Conservation (phyloP, 2,797 vertebrate genomes). For the Oophaga sylvatica region DNA sequence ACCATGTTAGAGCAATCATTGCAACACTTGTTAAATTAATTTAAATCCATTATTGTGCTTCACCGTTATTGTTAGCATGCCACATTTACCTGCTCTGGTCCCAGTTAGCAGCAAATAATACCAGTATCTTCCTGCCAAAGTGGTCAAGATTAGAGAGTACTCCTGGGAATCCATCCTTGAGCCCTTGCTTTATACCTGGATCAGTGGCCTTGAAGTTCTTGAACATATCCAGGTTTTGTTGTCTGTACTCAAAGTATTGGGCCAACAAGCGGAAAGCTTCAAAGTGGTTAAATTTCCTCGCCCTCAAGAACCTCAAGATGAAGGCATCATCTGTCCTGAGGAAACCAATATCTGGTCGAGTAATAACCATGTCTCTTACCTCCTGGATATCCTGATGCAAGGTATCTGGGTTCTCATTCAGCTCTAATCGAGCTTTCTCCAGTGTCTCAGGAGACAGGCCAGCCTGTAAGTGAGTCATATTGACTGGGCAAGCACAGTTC, state of each 20-base stretch:
- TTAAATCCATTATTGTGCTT: neutral
- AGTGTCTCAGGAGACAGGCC: constrained; percentile 97
- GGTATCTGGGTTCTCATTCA: constrained; percentile 96
- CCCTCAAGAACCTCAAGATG: constrained; percentile 93
- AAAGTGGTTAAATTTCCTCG: constrained; percentile 97
- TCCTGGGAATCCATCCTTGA: constrained; percentile 96
- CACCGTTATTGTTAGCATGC: neutral
- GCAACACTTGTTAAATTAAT: neutral
- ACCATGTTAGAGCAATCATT: neutral
- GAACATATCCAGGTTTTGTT: constrained; percentile 99
- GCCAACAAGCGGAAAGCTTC: constrained; percentile 96
- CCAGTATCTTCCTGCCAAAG: constrained; percentile 95
- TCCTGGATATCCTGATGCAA: constrained; percentile 98
- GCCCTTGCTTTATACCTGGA: constrained; percentile 95
- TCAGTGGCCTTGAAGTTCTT: constrained; percentile 98
- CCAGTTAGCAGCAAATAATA: constrained; percentile 98
- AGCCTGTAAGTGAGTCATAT: constrained; percentile 97
- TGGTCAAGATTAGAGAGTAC: constrained; percentile 94
- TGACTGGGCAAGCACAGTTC: constrained; percentile 26
- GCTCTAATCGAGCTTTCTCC: constrained; percentile 96
- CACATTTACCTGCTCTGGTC: constrained; percentile 95
- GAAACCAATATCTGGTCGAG: constrained; percentile 96
- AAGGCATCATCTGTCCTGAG: constrained; percentile 97
- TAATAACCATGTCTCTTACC: constrained; percentile 99
- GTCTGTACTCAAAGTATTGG: constrained; percentile 96